A percentile compares a stretch with the other conserved stretches of the same genome.
phyloP scores from a whole-genome alignment of 1,140 invertebrate species.

The Arion vulgaris region DNA sequence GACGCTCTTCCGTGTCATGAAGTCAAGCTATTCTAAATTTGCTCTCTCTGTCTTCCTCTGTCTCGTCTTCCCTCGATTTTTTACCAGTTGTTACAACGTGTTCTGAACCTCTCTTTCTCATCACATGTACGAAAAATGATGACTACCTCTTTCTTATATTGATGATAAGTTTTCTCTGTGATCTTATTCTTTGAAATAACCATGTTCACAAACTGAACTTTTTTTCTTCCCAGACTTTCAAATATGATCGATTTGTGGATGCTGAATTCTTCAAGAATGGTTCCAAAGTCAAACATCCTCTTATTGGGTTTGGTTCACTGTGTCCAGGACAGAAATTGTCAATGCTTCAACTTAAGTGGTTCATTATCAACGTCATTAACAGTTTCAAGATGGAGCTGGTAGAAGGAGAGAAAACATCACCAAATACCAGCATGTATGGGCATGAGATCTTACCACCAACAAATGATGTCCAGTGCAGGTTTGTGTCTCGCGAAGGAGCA shows the following conservation, averaged over 20 bases:
- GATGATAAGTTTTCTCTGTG: too few relatives aligned
- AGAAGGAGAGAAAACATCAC: slow-evolving; percentile 57
- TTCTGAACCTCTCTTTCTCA: too few relatives aligned
- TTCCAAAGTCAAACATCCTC: slow-evolving; percentile 61
- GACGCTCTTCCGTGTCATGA: too few relatives aligned
- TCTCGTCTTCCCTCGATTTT: too few relatives aligned
- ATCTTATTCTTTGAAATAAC: too few relatives aligned
- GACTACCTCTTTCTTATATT: too few relatives aligned
- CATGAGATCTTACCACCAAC: slow-evolving; percentile 70
- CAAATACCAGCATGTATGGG: slow-evolving; percentile 65
- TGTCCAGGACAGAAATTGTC: slow-evolving; percentile 68
- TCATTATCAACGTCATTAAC: slow-evolving; percentile 59
- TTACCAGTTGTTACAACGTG: too few relatives aligned
- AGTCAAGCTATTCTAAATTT: too few relatives aligned
- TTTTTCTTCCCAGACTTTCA: slow-evolving; percentile 59
- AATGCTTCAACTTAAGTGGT: slow-evolving; percentile 68
- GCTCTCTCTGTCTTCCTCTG: too few relatives aligned
- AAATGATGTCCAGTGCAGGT: slow-evolving; percentile 62
- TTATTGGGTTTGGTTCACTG: slow-evolving; percentile 67
- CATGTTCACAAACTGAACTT: too few relatives aligned
- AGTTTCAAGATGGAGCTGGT: slow-evolving; percentile 63
- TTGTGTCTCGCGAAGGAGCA: slow-evolving; percentile 42
- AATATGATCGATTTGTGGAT: slow-evolving; percentile 69
- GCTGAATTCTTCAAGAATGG: slow-evolving; percentile 68
- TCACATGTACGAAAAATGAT: too few relatives aligned